Base-by-base conservation (phyloP, 2,113 vertebrate genomes). In the Hippocampus comes region DNA sequence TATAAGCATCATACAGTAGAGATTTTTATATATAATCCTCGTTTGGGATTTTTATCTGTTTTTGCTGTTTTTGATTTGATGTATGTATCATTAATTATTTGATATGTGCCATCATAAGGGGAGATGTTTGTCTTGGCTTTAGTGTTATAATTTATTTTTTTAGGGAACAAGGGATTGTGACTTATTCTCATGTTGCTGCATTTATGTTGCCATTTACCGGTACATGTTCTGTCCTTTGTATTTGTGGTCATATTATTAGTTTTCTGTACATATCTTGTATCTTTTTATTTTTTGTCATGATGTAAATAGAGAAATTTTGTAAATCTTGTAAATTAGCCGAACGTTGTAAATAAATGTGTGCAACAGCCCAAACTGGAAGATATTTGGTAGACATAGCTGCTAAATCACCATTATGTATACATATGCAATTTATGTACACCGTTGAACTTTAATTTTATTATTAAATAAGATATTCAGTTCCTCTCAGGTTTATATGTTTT, bases 41-140 rank as follows among this genome's bases (percentile, higher is more conserved):
- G 4, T 55, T 55, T 38, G 34, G 49, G 63, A 66, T 66, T 66
- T 66, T 48, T 38, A 60, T n/a, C 5, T 55, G 34, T n/a, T 69
- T 38, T 51, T 68, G 67, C 17, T 64, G 74, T 79, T 75, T 72
- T 0, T 68, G 74, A 82, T 87, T 89, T 78, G 51, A 79, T 67
- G 75, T 86, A 72, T 83, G 65, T 74, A 75, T 84, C 51, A 49
- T 77, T 55, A 38, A 8, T 69, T 64, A 69, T 82, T 77, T 86
- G 86, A 80, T 89, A 86, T 76, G 53, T 84, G 86, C 82, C 84
- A 86, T 91, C 71, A 84, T 72, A 83, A 86, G 84, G 87, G 91
- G 86, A 86, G 91, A 91, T 85, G 80, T 83, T 42, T 23, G 67
- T 85, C 63, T 76, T 82, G 61, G 71, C 41, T 64, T 64, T 64